Percentiles rank a stretch among this genome's conserved stretches.
Evolutionary conservation across 2,888 invertebrate genomes (phyloP).

Genomic region (Caenorhabditis sulstoni): DNA sequence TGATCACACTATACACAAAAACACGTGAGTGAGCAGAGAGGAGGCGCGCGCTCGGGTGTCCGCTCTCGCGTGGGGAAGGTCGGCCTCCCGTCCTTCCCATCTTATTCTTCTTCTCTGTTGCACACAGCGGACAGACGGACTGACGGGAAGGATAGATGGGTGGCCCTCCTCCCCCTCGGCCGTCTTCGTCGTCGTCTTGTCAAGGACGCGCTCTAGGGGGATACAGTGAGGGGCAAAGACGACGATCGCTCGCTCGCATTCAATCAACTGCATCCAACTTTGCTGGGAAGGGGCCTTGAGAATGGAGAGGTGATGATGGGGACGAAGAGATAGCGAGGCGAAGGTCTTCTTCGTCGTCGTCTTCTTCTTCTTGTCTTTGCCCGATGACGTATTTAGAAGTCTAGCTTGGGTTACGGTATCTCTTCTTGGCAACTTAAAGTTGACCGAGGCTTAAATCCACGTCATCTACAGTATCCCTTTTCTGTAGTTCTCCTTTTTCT

Average conservation of each 20-base stretch:
- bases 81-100: slow-evolving; percentile 9
- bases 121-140: slow-evolving; percentile 27
- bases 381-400: not conserved
- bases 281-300: slow-evolving; percentile 13
- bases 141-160: slow-evolving; percentile 5
- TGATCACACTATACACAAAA: slow-evolving; percentile 51
- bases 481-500: not conserved
- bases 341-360: slow-evolving; percentile 2
- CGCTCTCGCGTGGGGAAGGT: slow-evolving; percentile 14
- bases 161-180: not conserved
- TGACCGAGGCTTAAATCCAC: too few species aligned
- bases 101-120: slow-evolving; percentile 4
- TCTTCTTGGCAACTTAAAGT: too few species aligned
- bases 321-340: not conserved
- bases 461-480: slow-evolving; percentile 9
- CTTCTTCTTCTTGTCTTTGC: too few species aligned
- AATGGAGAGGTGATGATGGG: slow-evolving; percentile 1
- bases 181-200: not conserved
- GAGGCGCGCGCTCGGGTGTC: slow-evolving; percentile 10
- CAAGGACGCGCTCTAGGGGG: slow-evolving; percentile 15
- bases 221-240: slow-evolving; percentile 11
- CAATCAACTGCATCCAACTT: slow-evolving; percentile 35
- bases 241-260: slow-evolving; percentile 8
- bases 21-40: slow-evolving; percentile 27
- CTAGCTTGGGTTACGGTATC: not conserved